Evolutionary conservation across 2,113 vertebrate species (phyloP), one percentile per base, ranked within the genome.

Genomic region (Eptesicus fuscus): DNA sequence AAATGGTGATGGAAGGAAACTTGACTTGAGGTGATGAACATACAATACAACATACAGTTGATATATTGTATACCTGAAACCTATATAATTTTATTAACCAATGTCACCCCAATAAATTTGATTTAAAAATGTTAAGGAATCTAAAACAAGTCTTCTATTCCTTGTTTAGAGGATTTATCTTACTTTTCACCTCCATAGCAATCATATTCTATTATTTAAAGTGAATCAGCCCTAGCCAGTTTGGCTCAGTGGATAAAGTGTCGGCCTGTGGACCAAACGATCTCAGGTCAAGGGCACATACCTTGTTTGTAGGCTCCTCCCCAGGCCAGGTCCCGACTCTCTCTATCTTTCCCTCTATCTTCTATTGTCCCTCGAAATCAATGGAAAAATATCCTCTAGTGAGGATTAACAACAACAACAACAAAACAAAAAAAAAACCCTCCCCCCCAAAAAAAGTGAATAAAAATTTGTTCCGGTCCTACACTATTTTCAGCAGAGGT

Each of bases 161-260:
- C 42, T 92, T 47, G 16, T 44, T 78, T 93, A 94, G 35, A 76
- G 16, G 23, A 86, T 47, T 44, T 77, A 23, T 70, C n/a, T 92
- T 74, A 61, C 28, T 70, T 93, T 91, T 86, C 22, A 83, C 23
- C 83, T 79, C 37, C 93, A 2, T 51, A 73, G 3, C 30, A 51
- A 82, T 67, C 61, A 78, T 78, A 82, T 65, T 71, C 76, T 73
- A 63, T 89, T 93, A 70, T 70, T 88, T 59, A 95, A 90, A 82
- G 18, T 88, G 25, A 83, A 70, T 83, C 22, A 88, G 83, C 59
- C 10, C 23, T 61, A 28, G 23, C 59, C 23, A 4, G 59, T 28
- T 28, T 61, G 59, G 25, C 59, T 28, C 59, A 61, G 59, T 61
- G 59, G 59, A 61, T 61, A 61, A 4, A 61, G 9, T 61, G 59